Conservation (phyloP, 2,888 invertebrate genomes). For the Lochmaea crataegi region DNA sequence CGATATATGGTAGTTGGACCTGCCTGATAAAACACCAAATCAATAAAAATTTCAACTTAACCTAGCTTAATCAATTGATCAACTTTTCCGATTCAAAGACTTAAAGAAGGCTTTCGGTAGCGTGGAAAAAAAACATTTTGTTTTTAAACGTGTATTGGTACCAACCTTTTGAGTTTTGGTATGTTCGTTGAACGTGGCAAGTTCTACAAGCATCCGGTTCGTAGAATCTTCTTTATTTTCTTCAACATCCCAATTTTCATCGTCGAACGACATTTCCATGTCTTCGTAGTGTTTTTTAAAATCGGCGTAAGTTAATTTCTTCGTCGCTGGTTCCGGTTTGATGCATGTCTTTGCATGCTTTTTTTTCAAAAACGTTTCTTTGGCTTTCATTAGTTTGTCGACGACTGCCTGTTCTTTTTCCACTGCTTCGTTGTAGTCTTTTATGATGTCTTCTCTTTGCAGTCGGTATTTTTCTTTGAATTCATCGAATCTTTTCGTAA, state of each 20-base stretch:
- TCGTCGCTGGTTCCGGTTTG: not conserved
- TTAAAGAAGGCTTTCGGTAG: no score
- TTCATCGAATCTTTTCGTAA: conserved; percentile 50
- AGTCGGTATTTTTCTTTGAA: conserved; percentile 48
- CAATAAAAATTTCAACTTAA: no score
- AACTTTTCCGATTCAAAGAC: no score
- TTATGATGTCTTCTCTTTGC: conserved; percentile 49
- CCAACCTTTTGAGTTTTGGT: no score
- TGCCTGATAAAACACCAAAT: no score
- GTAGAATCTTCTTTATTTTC: not conserved
- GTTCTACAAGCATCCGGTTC: no score
- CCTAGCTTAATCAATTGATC: no score
- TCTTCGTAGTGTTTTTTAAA: conserved; percentile 48
- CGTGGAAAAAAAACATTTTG: no score
- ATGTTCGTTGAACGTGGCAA: no score
- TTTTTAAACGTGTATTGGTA: no score
- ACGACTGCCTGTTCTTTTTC: conserved; percentile 50
- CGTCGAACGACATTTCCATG: conserved; percentile 46
- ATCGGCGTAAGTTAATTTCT: conserved; percentile 32
- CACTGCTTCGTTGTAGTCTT: conserved; percentile 56
- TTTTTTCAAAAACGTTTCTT: conserved; percentile 33
- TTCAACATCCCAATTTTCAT: conserved; percentile 16
- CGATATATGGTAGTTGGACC: no score
- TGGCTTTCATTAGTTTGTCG: conserved; percentile 44
- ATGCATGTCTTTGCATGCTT: not conserved